Evolutionary conservation across 2,888 invertebrate genomes (phyloP), one percentile per base, ranked within the genome.

Genomic region (Hydroisotoma schaefferi): DNA sequence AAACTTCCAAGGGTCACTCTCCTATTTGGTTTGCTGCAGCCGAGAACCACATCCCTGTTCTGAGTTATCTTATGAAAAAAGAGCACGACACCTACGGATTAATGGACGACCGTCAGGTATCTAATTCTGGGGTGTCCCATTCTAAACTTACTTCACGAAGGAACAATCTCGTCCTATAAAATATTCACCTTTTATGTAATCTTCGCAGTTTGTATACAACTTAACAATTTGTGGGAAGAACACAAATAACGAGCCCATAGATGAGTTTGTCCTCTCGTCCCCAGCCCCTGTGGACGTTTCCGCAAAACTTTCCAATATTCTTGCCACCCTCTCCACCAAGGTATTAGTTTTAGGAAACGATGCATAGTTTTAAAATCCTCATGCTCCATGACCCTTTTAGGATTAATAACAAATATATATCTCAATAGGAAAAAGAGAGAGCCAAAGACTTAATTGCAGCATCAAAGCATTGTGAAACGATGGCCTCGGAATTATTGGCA

Each of bases 221-320:
- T 81, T 99, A 74, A 99, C 99, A 94, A 89, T 95, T 37, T 94
- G 94, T 77, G 94, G 94, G 25, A 95, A 95, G 78, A 91, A 90
- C 79, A 85, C 93, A 79, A 89, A 93, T 75, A 95, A 98, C 78
- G 88, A 90, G 74, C 95, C 98, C 0, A 91, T 99, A 66, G 92
- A 95, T 76, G 98, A 99, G 77, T 99, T 99, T 77, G 89, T 99
- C 26, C 81, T 99, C 61, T 91, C 95, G n/a, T 97, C 97, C 0
- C 94, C 95, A n/a, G 98, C 98, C 2, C 98, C 98, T 0, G 95
- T 98, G 27, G 98, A 99, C 76, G 94, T 97, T 15, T 98, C 99
- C 22, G 97, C 97, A 59, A 99, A 99, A 79, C 80, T 99, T 69
- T 95, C 97, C 0, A 91, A 91, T 75, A 92, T 93, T 73, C 87